These are phyloP conservation scores for Siniperca undulata DNA, from an alignment of 2,797 vertebrate genomes.

Conservation along the genomic window DNA sequence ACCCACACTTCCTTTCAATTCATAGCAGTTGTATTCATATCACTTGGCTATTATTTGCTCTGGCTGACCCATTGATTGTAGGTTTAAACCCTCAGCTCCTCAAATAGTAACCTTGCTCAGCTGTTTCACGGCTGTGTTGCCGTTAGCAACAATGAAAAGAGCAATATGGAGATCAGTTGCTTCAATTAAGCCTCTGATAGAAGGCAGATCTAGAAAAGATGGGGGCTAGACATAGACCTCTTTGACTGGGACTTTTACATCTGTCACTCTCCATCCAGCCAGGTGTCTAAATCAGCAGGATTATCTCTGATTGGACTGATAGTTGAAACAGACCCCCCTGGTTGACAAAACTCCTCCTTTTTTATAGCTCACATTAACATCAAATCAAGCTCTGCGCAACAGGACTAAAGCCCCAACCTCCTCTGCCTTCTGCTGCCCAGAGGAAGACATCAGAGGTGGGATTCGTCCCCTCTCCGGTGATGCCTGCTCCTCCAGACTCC, in stretches of 20 bases:
- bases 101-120: constrained; percentile 83
- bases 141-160: constrained; percentile 83
- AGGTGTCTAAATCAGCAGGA: constrained; percentile 84
- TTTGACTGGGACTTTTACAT: constrained; percentile 79
- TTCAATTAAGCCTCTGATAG: constrained; percentile 77
- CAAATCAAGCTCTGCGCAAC: constrained; percentile 84
- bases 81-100: constrained; percentile 78
- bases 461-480: constrained; percentile 88
- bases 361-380: constrained; percentile 84
- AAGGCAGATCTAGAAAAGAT: constrained; percentile 66
- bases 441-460: constrained; percentile 96
- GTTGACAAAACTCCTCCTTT: constrained; percentile 72
- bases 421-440: constrained; percentile 96
- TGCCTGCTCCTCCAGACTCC: constrained; percentile 93
- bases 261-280: constrained; percentile 82
- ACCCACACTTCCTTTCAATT: constrained; percentile 81
- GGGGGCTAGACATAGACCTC: constrained; percentile 56
- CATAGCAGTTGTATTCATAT: constrained; percentile 86
- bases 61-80: constrained; percentile 82
- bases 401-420: constrained; percentile 93
- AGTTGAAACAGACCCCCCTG: constrained; percentile 83
- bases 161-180: constrained; percentile 83
- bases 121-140: constrained; percentile 83
- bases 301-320: constrained; percentile 86
- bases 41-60: constrained; percentile 84